Evolutionary conservation across 2,113 vertebrate species (phyloP).

Genomic region (Strix uralensis): DNA sequence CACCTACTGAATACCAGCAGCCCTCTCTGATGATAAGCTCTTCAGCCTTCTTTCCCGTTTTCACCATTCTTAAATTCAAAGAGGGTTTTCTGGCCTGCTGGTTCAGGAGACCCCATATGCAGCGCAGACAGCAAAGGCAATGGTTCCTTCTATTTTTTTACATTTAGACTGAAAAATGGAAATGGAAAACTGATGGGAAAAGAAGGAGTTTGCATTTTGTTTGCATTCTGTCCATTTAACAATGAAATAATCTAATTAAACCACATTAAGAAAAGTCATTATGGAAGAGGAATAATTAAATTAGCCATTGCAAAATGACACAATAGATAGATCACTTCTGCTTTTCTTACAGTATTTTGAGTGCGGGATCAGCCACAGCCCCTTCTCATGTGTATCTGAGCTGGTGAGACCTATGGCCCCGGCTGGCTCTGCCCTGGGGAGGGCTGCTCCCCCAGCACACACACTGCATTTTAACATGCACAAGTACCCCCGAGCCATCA

Average conservation of each 20-base stretch:
- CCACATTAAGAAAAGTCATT: neutral
- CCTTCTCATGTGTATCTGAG: neutral
- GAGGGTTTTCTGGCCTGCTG: neutral
- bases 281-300: neutral
- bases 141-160: neutral
- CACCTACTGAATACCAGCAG: too few species aligned
- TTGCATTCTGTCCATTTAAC: neutral
- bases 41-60: neutral
- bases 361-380: neutral
- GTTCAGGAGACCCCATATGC: neutral
- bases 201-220: neutral
- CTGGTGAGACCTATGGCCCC: rapidly evolving
- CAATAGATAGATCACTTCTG: neutral
- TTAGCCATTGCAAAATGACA: neutral
- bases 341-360: rapidly evolving
- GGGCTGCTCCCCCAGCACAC: neutral
- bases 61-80: too few species aligned
- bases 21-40: neutral
- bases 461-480: rapidly evolving
- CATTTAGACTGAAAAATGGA: neutral
- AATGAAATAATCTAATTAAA: neutral
- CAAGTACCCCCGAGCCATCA: neutral
- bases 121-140: neutral
- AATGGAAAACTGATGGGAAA: neutral
- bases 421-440: neutral